Base-by-base conservation (phyloP, 2,797 vertebrate genomes). In the Artibeus jamaicensis region DNA sequence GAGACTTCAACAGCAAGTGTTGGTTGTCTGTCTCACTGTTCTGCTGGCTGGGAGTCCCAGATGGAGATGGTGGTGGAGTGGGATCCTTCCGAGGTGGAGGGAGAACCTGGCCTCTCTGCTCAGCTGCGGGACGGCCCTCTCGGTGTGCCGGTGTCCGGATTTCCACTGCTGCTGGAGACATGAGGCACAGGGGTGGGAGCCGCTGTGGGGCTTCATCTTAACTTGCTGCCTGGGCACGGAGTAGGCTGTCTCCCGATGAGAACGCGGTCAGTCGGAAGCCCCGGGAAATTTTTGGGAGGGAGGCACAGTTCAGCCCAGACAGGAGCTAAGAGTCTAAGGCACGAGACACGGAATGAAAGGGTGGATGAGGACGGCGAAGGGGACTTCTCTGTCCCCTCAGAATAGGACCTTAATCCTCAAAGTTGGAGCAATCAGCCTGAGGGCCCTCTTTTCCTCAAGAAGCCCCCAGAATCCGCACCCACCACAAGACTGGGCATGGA, bases 151-250 rank as follows among this genome's bases (percentile, higher is more conserved):
- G 22, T 5, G 24, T 24, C 39, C 78, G 39, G 21, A 37, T 6
- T 2, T 5, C 39, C 10, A 0, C 26, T 15, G n/a, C 26, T 21
- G 3, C 18, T 1, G 4, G n/a, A 21, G 21, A 5, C 29, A 3
- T 29, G 2, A 0, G 37, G 57, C 71, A 4, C 21, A 4, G 6
- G 10, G 39, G n/a, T 2, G 0, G 5, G 34, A 19, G 34, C 15
- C 50, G 2, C 39, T 5, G 10, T 1, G 2, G 1, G 1, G 50
- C 42, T 26, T 59, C 59, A 3, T n/a, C 55, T 89, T 15, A 8
- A 29, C 5, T 8, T 1, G 9, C 5, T 1, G 12, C 39, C 59
- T 26, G 70, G 29, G 29, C 3, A 5, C 15, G 26, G 59, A 6
- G 59, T 10, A 29, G 57, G 48, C 86, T 3, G 37, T 29, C 86